Evolutionary conservation across 2,797 vertebrate species (phyloP).

Genomic region (Chaetophractus vellerosus): DNA sequence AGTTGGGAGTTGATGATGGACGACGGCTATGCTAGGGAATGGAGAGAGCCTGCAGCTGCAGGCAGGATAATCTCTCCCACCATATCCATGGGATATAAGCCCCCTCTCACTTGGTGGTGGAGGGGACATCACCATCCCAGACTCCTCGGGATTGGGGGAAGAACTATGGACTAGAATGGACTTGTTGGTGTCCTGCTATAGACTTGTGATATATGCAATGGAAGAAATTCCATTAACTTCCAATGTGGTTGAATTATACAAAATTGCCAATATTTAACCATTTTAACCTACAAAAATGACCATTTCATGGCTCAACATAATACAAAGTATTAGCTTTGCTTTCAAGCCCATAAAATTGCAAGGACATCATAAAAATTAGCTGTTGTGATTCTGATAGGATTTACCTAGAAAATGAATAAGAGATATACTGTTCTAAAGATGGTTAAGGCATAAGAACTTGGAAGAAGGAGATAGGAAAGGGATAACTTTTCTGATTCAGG

Average conservation of each 20-base stretch:
- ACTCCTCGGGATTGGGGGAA: too few relatives aligned
- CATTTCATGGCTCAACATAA: slow-evolving; percentile 4
- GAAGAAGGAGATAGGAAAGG: neutral
- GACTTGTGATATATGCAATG: too few relatives aligned
- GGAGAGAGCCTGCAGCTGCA: too few relatives aligned
- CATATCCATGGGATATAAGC: too few relatives aligned
- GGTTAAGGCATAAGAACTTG: neutral
- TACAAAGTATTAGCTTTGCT: slow-evolving; percentile 25
- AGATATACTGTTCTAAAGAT: neutral
- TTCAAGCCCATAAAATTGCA: slow-evolving; percentile 9
- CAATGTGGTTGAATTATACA: slow-evolving; percentile 13
- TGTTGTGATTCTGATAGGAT: slow-evolving; percentile 19
- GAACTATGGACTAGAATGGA: too few relatives aligned
- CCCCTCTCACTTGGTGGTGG: too few relatives aligned
- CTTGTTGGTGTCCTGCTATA: too few relatives aligned
- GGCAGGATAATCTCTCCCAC: too few relatives aligned
- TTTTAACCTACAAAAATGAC: neutral
- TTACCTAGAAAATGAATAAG: neutral
- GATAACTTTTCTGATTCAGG: neutral
- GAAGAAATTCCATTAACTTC: too few relatives aligned
- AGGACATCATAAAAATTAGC: neutral
- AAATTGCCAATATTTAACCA: neutral
- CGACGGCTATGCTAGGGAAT: too few relatives aligned
- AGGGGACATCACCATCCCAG: too few relatives aligned
- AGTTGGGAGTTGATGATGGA: too few relatives aligned